A percentile compares a stretch with the other conserved stretches of the same genome.
phyloP scores from a whole-genome alignment of 2,797 vertebrate species.

The Enteromius afrohamiltoni region DNA sequence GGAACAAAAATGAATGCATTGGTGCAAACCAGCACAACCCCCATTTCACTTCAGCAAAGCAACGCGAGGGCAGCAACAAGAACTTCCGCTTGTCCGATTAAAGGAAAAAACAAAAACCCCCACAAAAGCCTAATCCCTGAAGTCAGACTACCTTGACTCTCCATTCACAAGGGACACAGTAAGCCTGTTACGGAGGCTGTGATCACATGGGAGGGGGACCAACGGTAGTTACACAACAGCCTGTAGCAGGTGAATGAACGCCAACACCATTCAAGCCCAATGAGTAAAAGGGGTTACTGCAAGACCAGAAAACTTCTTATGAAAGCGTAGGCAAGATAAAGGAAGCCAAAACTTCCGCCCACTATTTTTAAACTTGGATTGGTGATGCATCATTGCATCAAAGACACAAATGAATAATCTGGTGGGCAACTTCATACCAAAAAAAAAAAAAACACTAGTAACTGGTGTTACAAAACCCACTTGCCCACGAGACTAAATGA shows the following conservation, averaged over 20 bases:
- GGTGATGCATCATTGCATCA: neutral
- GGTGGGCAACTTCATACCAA: neutral
- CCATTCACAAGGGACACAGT: neutral
- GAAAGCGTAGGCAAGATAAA: neutral
- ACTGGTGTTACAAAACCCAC: neutral
- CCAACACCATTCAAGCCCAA: neutral
- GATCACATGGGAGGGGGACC: neutral
- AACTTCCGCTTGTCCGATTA: neutral
- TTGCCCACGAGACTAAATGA: neutral
- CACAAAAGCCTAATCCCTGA: neutral
- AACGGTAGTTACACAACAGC: slow-evolving; percentile 22
- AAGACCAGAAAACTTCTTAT: neutral
- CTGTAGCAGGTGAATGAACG: neutral
- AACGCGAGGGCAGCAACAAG: neutral
- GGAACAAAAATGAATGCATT: neutral
- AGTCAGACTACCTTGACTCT: neutral
- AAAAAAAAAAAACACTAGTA: neutral
- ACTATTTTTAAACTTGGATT: neutral
- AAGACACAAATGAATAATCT: neutral
- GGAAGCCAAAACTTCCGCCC: neutral
- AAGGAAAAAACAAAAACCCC: neutral
- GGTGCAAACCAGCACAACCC: neutral
- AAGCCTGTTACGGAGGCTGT: neutral
- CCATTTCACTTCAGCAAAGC: neutral
- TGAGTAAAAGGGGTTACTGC: neutral